These are phyloP conservation scores for Brevimyrus niger DNA, from an alignment of 2,113 vertebrate species.

Conservation along the genomic window DNA sequence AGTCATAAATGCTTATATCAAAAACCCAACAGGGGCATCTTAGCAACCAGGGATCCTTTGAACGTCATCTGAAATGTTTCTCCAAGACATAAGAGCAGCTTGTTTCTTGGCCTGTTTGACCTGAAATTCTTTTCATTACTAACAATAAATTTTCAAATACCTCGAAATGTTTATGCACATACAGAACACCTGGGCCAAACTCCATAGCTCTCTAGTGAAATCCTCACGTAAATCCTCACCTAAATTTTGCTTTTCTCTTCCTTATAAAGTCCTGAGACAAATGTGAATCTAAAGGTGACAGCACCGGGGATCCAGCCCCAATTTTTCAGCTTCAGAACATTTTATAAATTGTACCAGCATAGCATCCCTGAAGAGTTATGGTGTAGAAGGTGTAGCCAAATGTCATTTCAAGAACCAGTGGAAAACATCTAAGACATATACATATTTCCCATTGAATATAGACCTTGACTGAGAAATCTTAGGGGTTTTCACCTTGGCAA, in stretches of 20 bases:
- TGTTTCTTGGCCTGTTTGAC: neutral
- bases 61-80: neutral
- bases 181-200: constrained; percentile 24
- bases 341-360: neutral
- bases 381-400: neutral
- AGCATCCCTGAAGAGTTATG: neutral
- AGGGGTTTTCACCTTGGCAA: neutral
- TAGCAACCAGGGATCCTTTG: neutral
- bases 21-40: neutral
- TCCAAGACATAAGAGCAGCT: neutral
- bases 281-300: neutral
- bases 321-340: neutral
- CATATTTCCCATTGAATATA: neutral
- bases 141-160: neutral
- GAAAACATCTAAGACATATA: neutral
- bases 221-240: neutral
- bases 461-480: neutral
- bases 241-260: constrained; percentile 11
- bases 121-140: neutral
- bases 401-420: neutral
- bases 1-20: neutral
- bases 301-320: neutral
- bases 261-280: constrained; percentile 38
- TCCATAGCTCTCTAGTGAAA: constrained; percentile 1
- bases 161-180: neutral